Base-by-base conservation (phyloP, 1,140 invertebrate species). In the Diprion similis region DNA sequence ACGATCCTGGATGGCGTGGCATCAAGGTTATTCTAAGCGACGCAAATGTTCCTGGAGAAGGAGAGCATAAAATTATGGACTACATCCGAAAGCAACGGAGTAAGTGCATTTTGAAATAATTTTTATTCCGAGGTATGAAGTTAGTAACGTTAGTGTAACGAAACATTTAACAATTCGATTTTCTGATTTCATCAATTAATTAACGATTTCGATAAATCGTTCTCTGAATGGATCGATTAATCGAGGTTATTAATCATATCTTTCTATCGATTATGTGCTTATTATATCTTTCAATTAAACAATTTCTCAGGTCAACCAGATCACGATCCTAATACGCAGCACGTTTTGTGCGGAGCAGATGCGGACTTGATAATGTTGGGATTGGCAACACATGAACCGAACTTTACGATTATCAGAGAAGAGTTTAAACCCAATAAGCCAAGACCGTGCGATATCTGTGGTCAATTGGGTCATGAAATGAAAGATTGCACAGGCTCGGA, bases 11-110 rank as follows among this genome's bases (percentile, higher is more conserved):
- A 1, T 99, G 98, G 98, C 93, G 92, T 81, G 93, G 94, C 59
- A 94, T 99, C 71, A 97, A 98, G 88, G 95, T 99, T 0, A 98
- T 99, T 79, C 89, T 99, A 15, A 99, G 98, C 11, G 98, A 99
- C 90, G 98, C 99, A 1, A 99, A 98, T 91, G 97, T 98, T 10
- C 98, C 98, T 13, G 98, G 98, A 18, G 98, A 99, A 90, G 98
- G 98, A 19, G 98, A 99, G 88, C 98, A 99, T 83, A 99, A 99
- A 89, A 99, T 99, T 79, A 99, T 99, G 98, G 98, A 99, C 88
- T 99, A 93, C 86, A 98, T 99, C 78, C 90, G 98, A n/a, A 93
- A 92, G 81, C 98, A 99, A 89, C 92, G 97, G 90, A 93, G 93
- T 93, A 82, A 75, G n/a, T 69, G 66, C 17, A 74, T 68, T 19